Percentiles rank a stretch among this genome's conserved stretches.
Evolutionary conservation across 2,113 vertebrate species (phyloP).

Genomic region (Echinops telfairi): DNA sequence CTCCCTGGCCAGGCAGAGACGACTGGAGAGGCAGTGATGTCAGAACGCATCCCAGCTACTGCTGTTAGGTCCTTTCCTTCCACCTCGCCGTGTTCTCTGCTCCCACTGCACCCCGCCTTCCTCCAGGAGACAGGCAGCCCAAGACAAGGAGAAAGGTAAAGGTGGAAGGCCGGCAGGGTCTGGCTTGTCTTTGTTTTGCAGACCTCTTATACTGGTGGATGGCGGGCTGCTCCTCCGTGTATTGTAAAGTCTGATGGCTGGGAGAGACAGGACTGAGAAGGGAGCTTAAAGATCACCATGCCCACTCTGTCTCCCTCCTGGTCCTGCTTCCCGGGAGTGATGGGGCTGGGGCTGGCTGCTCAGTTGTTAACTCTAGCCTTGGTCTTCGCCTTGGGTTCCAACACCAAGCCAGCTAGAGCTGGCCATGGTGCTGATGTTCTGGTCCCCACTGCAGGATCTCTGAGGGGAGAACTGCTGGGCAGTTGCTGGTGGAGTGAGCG

Average conservation of each 20-base stretch:
- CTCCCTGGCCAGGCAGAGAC: background rate
- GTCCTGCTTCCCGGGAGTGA: background rate
- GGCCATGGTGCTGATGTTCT: constrained; percentile 73
- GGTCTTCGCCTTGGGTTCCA: background rate
- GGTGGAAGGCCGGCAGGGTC: background rate
- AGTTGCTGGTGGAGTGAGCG: background rate
- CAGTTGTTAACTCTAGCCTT: background rate
- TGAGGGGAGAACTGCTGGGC: background rate
- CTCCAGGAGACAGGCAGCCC: background rate
- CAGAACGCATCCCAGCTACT: background rate
- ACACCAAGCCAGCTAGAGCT: background rate
- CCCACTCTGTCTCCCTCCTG: background rate
- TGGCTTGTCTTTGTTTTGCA: background rate
- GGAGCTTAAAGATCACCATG: background rate
- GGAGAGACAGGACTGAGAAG: background rate
- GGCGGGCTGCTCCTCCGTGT: background rate
- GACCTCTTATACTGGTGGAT: background rate
- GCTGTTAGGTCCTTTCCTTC: background rate
- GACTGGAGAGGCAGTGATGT: background rate
- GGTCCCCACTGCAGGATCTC: rapidly evolving
- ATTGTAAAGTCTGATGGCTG: background rate
- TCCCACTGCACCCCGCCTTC: background rate
- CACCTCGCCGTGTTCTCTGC: background rate
- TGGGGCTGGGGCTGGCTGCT: too few species aligned
- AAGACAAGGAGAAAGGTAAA: background rate